phyloP scores from a whole-genome alignment of 2,797 vertebrate genomes.

The Sarcophilus harrisii region DNA sequence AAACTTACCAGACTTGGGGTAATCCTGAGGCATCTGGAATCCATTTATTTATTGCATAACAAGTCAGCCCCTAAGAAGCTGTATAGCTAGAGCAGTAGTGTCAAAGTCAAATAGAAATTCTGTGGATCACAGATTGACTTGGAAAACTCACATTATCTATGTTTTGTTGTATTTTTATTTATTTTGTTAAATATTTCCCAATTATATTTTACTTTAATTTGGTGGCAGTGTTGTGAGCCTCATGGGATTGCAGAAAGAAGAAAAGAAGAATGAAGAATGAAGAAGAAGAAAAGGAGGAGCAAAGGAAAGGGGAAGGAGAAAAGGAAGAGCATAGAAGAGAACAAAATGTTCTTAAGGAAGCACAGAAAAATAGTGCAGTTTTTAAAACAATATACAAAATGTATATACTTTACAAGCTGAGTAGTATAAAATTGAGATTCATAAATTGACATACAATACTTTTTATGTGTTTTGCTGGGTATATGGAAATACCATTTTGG shows the following conservation, averaged over 20 bases:
- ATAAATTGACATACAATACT: background rate
- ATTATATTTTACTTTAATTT: background rate
- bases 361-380: background rate
- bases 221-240: background rate
- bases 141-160: background rate
- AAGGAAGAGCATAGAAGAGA: background rate
- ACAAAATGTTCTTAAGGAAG: background rate
- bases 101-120: background rate
- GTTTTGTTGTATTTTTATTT: background rate
- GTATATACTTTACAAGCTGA: background rate
- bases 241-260: background rate
- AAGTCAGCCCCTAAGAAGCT: background rate
- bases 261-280: too few species aligned
- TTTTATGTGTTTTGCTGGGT: background rate
- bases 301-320: background rate
- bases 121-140: background rate
- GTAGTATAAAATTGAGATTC: background rate
- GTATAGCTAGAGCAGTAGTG: background rate
- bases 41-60: background rate
- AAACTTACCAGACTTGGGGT: slow-evolving; percentile 15
- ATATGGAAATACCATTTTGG: background rate
- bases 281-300: background rate
- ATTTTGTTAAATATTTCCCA: background rate
- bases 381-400: background rate
- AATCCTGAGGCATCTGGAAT: background rate